phyloP scores from a whole-genome alignment of 1,140 invertebrate genomes.

The Penaeus chinensis region DNA sequence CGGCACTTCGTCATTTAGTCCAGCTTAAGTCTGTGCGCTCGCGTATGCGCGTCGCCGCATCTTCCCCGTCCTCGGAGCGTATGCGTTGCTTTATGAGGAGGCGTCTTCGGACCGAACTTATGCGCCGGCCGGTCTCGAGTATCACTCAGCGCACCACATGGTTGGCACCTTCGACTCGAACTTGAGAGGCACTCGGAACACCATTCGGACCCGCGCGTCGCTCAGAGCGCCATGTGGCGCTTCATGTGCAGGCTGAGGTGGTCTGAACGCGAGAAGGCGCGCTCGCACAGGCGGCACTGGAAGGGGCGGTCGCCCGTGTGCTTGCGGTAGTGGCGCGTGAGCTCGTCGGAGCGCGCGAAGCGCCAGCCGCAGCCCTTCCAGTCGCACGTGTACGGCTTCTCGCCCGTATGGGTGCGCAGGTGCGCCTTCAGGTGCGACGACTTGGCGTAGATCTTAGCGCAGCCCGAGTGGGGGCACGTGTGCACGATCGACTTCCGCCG shows the following conservation, averaged over 20 bases:
- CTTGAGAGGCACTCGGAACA: too few relatives aligned
- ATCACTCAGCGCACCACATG: too few relatives aligned
- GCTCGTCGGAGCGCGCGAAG: constrained; percentile 88
- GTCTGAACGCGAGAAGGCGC: constrained; percentile 93
- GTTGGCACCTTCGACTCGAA: too few relatives aligned
- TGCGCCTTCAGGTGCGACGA: constrained; percentile 66
- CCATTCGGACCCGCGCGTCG: background rate
- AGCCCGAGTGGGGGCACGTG: constrained; percentile 75
- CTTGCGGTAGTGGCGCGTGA: constrained; percentile 18
- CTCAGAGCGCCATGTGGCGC: constrained; percentile 79
- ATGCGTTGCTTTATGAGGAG: too few relatives aligned
- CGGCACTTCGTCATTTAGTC: too few relatives aligned
- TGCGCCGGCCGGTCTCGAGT: too few relatives aligned
- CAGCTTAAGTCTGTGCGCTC: too few relatives aligned
- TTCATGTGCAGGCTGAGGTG: constrained; percentile 97
- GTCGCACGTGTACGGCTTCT: constrained; percentile 71
- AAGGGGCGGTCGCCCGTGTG: constrained; percentile 9
- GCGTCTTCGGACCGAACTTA: too few relatives aligned
- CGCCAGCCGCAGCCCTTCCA: constrained; percentile 87
- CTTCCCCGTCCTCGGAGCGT: too few relatives aligned
- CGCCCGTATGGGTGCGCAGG: constrained; percentile 2
- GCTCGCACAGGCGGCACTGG: constrained; percentile 76
- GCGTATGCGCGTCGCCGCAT: too few relatives aligned
- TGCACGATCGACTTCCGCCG: constrained; percentile 69
- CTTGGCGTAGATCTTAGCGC: constrained; percentile 78